phyloP scores from a whole-genome alignment of 2,113 vertebrate species.

The Tichodroma muraria region DNA sequence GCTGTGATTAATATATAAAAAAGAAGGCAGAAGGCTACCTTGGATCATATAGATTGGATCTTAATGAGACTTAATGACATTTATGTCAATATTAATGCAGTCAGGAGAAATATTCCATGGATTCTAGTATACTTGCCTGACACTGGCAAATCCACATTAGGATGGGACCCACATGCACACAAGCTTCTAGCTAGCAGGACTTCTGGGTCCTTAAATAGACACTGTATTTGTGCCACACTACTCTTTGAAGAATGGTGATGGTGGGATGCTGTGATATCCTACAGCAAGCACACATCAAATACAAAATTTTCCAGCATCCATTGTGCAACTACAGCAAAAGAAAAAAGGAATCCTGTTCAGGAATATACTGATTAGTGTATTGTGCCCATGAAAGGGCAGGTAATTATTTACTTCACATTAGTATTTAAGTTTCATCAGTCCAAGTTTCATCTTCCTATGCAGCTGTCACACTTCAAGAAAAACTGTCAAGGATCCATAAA shows the following conservation, averaged over 20 bases:
- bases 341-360: not conserved
- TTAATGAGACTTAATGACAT: not conserved
- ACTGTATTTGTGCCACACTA: not conserved
- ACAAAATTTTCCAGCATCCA: not conserved
- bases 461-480: not conserved
- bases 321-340: not conserved
- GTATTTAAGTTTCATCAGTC: not conserved
- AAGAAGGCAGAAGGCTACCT: not conserved
- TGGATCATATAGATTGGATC: not conserved
- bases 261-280: rapidly evolving
- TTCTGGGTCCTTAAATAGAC: not conserved
- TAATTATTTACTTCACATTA: not conserved
- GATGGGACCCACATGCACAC: not conserved
- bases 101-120: not conserved
- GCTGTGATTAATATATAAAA: not conserved
- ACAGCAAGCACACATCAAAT: not conserved
- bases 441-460: not conserved
- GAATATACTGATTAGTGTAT: not conserved
- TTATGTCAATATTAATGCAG: not conserved
- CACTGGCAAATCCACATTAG: not conserved
- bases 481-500: not conserved
- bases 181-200: not conserved
- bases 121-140: not conserved
- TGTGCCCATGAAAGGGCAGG: not conserved
- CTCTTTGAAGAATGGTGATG: not conserved